Evolutionary conservation across 2,888 invertebrate species (phyloP).

Genomic region (Drosophila meridiana): DNA sequence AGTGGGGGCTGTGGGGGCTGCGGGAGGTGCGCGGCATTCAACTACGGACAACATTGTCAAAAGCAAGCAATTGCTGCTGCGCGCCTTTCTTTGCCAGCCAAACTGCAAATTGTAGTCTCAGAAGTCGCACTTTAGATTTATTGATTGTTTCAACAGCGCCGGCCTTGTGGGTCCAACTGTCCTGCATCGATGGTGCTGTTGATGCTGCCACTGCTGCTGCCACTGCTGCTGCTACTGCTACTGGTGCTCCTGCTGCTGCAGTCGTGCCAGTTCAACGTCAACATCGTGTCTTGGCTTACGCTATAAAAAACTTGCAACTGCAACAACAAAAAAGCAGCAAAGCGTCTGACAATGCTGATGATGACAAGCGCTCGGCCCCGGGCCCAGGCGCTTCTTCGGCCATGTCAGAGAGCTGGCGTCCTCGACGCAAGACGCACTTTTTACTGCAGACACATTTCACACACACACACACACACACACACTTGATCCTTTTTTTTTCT

Average conservation of each 20-base stretch:
- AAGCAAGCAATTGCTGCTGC: slow-evolving; percentile 33
- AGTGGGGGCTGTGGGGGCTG: neutral
- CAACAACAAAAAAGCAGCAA: slow-evolving; percentile 31
- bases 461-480: slow-evolving; percentile 16
- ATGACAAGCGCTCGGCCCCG: slow-evolving; percentile 57
- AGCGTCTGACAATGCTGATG: slow-evolving; percentile 62
- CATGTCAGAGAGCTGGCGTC: slow-evolving; percentile 36
- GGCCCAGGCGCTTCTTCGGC: slow-evolving; percentile 16
- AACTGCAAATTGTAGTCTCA: slow-evolving; percentile 36
- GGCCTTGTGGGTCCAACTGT: slow-evolving; percentile 40
- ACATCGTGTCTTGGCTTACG: slow-evolving; percentile 49
- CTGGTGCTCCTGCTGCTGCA: slow-evolving; percentile 20
- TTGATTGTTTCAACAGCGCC: slow-evolving; percentile 68
- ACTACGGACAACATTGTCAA: slow-evolving; percentile 55
- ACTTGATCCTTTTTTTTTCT: slow-evolving; percentile 1
- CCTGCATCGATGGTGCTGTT: slow-evolving; percentile 9
- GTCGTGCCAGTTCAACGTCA: slow-evolving; percentile 29
- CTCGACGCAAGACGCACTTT: slow-evolving; percentile 59
- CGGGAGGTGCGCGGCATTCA: slow-evolving; percentile 3
- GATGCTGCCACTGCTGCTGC: slow-evolving; percentile 7
- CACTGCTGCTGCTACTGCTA: slow-evolving; percentile 8
- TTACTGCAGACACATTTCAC: slow-evolving; percentile 16
- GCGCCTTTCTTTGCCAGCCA: slow-evolving; percentile 38
- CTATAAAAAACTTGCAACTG: slow-evolving; percentile 42
- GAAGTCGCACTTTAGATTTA: slow-evolving; percentile 74